A percentile compares a stretch with the other conserved stretches of the same genome.
These are phyloP conservation scores for Diorhabda elongata DNA, from an alignment of 1,140 invertebrate genomes.

Conservation along the genomic window DNA sequence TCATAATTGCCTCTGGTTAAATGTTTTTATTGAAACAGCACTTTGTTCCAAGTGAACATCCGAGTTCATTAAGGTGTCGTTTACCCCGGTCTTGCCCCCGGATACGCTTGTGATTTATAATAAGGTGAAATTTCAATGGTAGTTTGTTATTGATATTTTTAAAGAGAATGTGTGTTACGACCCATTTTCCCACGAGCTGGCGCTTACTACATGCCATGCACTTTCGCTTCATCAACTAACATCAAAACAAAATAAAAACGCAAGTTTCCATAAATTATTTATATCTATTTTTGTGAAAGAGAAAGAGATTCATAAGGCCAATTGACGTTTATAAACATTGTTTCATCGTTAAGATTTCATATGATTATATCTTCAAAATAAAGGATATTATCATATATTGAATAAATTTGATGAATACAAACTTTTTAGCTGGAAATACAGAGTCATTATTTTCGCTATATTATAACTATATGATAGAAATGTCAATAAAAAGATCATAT, in stretches of 20 bases:
- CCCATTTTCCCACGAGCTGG: slow-evolving; percentile 28
- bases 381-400: too few relatives aligned
- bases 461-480: too few relatives aligned
- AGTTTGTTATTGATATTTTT: slow-evolving; percentile 24
- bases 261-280: slow-evolving; percentile 3
- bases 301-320: neutral
- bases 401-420: too few relatives aligned
- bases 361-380: too few relatives aligned
- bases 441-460: too few relatives aligned
- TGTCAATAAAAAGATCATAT: too few relatives aligned
- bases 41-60: neutral
- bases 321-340: too few relatives aligned
- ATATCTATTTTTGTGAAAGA: neutral
- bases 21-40: too few relatives aligned
- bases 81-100: slow-evolving; percentile 1
- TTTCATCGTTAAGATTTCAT: too few relatives aligned
- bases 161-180: slow-evolving; percentile 35
- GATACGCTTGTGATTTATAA: slow-evolving; percentile 27
- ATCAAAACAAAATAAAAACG: slow-evolving; percentile 3
- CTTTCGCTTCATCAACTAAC: slow-evolving; percentile 23
- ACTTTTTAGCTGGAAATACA: too few relatives aligned
- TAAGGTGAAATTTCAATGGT: slow-evolving; percentile 33
- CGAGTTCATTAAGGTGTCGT: neutral
- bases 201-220: slow-evolving; percentile 25
- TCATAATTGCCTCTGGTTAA: too few relatives aligned